A percentile compares a stretch with the other conserved stretches of the same genome.
Evolutionary conservation across 2,113 vertebrate species (phyloP).

Genomic region (Oxyura jamaicensis): DNA sequence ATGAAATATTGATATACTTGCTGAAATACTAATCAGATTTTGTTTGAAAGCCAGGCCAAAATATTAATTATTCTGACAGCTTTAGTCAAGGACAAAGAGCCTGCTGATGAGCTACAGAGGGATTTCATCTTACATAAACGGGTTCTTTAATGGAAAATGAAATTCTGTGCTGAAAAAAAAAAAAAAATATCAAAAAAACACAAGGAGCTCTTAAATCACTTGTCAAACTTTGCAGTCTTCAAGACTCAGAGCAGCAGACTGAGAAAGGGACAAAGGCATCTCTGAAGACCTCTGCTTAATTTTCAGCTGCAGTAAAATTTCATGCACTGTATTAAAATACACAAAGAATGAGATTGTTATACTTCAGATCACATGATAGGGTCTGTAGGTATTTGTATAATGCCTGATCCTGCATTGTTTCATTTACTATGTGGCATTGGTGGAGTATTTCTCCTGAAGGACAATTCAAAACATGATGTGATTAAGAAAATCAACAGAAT

Average conservation of each 20-base stretch:
- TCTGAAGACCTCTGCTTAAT: neutral
- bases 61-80: constrained; percentile 62
- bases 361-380: neutral
- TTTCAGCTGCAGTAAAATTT: neutral
- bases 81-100: constrained; percentile 42
- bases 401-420: neutral
- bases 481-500: neutral
- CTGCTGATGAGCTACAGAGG: constrained; percentile 27
- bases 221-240: constrained; percentile 1
- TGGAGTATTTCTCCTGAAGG: neutral
- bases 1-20: constrained; percentile 52
- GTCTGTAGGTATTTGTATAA: neutral
- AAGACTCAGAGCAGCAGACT: neutral
- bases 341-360: neutral
- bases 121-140: constrained; percentile 11
- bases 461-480: neutral
- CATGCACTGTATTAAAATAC: neutral
- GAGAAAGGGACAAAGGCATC: neutral
- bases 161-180: neutral
- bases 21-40: constrained; percentile 68
- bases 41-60: constrained; percentile 54
- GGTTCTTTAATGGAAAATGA: constrained; percentile 29
- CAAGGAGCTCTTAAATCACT: constrained; percentile 10
- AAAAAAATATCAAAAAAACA: neutral
- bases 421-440: neutral